phyloP scores from a whole-genome alignment of 2,113 vertebrate genomes.

The Turdus rufiventris region DNA sequence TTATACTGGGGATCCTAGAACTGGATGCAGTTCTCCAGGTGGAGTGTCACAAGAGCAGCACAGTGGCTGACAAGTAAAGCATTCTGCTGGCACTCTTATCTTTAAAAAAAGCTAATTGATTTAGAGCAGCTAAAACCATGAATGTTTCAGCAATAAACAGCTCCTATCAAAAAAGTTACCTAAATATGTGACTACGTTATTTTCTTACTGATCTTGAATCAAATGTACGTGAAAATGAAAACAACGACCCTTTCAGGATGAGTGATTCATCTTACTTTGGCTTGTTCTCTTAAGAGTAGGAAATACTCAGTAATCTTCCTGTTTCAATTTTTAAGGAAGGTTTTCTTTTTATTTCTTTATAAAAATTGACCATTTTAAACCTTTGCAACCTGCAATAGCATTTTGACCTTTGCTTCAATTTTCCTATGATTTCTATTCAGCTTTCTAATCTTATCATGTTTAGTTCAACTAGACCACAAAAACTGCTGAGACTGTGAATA shows the following conservation, averaged over 20 bases:
- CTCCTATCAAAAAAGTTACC: neutral
- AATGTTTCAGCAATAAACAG: neutral
- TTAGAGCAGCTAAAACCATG: neutral
- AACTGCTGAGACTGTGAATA: neutral
- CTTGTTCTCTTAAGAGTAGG: neutral
- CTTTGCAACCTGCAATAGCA: neutral
- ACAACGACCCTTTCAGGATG: neutral
- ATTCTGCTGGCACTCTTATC: neutral
- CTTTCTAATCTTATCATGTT: neutral
- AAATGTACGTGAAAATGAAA: neutral
- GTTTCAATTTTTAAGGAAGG: neutral
- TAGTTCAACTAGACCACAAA: neutral
- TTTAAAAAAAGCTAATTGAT: neutral
- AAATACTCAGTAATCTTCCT: neutral
- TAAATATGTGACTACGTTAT: neutral
- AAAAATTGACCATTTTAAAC: neutral
- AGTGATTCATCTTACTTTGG: neutral
- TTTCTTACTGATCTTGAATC: neutral
- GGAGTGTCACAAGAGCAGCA: neutral
- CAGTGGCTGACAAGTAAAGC: neutral
- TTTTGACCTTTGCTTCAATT: neutral
- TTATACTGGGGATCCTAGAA: neutral
- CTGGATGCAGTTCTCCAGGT: neutral
- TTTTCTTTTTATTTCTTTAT: neutral
- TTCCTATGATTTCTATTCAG: neutral